Evolutionary conservation across 2,797 vertebrate species (phyloP).

Genomic region (Emys orbicularis): DNA sequence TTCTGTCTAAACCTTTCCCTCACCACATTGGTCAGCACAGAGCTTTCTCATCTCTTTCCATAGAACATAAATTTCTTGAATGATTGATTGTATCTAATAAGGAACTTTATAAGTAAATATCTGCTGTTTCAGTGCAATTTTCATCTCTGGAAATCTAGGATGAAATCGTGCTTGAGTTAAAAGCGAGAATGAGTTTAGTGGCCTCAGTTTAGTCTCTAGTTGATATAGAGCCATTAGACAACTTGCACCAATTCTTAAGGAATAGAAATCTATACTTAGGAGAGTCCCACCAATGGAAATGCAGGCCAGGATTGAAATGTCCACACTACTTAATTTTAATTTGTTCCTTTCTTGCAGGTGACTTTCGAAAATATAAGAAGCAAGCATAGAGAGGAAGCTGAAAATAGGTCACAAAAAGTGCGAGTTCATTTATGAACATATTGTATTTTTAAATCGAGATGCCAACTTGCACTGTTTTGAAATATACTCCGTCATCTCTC

Average conservation of each 20-base stretch:
- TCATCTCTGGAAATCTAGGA: not conserved
- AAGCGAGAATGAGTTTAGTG: not conserved
- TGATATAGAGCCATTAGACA: not conserved
- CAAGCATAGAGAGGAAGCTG: not conserved
- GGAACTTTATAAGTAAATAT: not conserved
- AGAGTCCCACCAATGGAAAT: too few relatives aligned
- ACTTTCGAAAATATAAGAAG: not conserved
- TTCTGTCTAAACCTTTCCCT: too few relatives aligned
- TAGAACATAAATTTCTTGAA: not conserved
- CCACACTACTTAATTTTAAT: not conserved
- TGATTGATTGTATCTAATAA: not conserved
- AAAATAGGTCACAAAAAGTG: not conserved
- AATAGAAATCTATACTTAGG: not conserved
- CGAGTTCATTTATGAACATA: not conserved
- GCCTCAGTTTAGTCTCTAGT: not conserved
- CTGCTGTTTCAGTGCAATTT: not conserved
- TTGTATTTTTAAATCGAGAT: not conserved
- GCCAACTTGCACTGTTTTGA: not conserved
- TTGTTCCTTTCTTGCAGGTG: not conserved
- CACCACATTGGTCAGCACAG: not conserved
- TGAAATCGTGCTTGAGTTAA: not conserved
- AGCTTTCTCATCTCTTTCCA: not conserved
- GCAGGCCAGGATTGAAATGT: not conserved
- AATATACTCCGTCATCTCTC: not conserved
- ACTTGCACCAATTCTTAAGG: not conserved